Percentiles rank a stretch among this genome's conserved stretches.
Evolutionary conservation across 2,113 vertebrate genomes (phyloP).

Genomic region (Genyomyrus donnyi): DNA sequence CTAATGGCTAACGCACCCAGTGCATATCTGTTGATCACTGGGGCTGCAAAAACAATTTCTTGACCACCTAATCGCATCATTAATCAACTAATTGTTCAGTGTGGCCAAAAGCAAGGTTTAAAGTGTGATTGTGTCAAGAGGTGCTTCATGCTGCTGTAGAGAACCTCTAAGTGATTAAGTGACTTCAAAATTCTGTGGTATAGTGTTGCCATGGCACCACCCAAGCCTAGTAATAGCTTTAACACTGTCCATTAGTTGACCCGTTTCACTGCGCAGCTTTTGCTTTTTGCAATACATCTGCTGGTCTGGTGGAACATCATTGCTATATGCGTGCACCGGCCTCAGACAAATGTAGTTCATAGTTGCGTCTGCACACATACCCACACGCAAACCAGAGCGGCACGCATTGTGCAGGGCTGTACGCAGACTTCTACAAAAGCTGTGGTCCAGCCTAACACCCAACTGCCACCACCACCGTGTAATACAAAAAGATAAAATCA

Average conservation of each 20-base stretch:
- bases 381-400: not conserved
- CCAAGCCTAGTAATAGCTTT: too few relatives aligned
- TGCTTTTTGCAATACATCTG: not conserved
- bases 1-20: not conserved
- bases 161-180: too few relatives aligned
- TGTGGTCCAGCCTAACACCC: not conserved
- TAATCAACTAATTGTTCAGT: not conserved
- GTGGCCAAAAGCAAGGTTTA: not conserved
- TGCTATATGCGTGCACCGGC: too few relatives aligned
- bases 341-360: not conserved
- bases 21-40: not conserved
- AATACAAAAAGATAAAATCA: not conserved
- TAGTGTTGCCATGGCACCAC: too few relatives aligned
- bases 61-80: not conserved
- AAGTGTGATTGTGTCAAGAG: not conserved
- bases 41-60: not conserved
- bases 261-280: not conserved
- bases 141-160: not conserved
- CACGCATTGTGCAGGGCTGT: too few relatives aligned
- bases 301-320: not conserved
- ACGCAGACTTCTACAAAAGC: not conserved
- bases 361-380: not conserved
- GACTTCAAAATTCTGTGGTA: too few relatives aligned
- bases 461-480: not conserved
- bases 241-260: not conserved